phyloP scores from a whole-genome alignment of 2,888 invertebrate genomes.

The Bombyx huttoni region DNA sequence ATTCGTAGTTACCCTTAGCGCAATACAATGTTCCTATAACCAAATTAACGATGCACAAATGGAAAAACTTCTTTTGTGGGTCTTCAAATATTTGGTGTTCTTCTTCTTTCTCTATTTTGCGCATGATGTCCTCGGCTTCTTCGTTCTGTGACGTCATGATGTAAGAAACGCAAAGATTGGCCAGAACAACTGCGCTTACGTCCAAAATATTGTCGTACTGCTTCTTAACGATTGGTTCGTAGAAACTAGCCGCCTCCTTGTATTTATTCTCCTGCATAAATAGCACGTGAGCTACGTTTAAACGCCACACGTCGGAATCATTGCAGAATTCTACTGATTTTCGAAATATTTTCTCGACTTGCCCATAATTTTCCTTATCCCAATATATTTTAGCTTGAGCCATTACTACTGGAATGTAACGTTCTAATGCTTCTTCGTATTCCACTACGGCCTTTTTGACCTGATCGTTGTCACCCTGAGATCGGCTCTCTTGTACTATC shows the following conservation, averaged over 20 bases:
- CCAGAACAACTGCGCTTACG: slow-evolving; percentile 97
- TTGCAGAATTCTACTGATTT: slow-evolving; percentile 98
- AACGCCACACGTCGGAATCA: slow-evolving; percentile 96
- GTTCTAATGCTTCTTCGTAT: slow-evolving; percentile 90
- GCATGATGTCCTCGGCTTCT: slow-evolving; percentile 98
- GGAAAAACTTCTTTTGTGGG: slow-evolving; percentile 93
- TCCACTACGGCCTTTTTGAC: slow-evolving; percentile 92
- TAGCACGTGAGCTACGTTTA: slow-evolving; percentile 98
- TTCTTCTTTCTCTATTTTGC: slow-evolving; percentile 98
- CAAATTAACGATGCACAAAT: slow-evolving; percentile 97
- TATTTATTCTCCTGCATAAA: slow-evolving; percentile 99
- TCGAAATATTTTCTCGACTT: slow-evolving; percentile 96
- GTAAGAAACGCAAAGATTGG: slow-evolving; percentile 98
- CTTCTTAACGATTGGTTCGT: slow-evolving; percentile 97
- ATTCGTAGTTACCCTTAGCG: slow-evolving; percentile 98
- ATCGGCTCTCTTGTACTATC: slow-evolving; percentile 92
- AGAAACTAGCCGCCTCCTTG: slow-evolving; percentile 97
- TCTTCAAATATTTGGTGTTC: slow-evolving; percentile 93
- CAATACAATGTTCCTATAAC: slow-evolving; percentile 99
- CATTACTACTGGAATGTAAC: slow-evolving; percentile 98
- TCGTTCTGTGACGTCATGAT: slow-evolving; percentile 99
- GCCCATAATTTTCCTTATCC: slow-evolving; percentile 95
- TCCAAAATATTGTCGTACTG: slow-evolving; percentile 94
- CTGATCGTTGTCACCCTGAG: slow-evolving; percentile 89
- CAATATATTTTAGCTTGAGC: slow-evolving; percentile 99